These are phyloP conservation scores for Onychomys arenicola DNA, from an alignment of 2,797 vertebrate genomes.

Conservation along the genomic window DNA sequence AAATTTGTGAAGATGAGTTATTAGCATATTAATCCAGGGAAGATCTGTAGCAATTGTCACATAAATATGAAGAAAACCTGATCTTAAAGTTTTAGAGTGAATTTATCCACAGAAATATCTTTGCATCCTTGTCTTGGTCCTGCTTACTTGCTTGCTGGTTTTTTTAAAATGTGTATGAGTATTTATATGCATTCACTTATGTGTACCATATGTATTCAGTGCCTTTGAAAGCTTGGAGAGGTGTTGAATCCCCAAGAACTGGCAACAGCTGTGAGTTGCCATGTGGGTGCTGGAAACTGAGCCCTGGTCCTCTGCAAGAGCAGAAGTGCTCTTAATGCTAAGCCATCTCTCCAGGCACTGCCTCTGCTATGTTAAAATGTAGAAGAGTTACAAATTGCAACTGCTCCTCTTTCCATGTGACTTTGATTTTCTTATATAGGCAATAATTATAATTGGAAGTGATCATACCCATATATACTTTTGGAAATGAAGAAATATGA, in stretches of 20 bases:
- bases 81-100: neutral
- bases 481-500: neutral
- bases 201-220: neutral
- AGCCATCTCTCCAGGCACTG: neutral
- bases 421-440: neutral
- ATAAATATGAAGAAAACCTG: neutral
- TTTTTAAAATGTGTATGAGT: neutral
- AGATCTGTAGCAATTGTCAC: neutral
- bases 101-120: neutral
- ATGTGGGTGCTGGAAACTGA: neutral
- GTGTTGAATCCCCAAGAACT: neutral
- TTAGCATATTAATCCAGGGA: neutral
- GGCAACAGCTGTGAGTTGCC: neutral
- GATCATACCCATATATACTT: neutral
- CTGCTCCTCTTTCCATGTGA: neutral
- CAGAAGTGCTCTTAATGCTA: too few species aligned
- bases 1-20: neutral
- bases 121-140: neutral
- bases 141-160: neutral
- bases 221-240: neutral
- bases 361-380: neutral
- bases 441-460: constrained; percentile 30
- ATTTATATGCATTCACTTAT: neutral
- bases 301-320: neutral
- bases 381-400: neutral